phyloP scores from a whole-genome alignment of 2,888 invertebrate species.

The Hipparchia sbordonii region DNA sequence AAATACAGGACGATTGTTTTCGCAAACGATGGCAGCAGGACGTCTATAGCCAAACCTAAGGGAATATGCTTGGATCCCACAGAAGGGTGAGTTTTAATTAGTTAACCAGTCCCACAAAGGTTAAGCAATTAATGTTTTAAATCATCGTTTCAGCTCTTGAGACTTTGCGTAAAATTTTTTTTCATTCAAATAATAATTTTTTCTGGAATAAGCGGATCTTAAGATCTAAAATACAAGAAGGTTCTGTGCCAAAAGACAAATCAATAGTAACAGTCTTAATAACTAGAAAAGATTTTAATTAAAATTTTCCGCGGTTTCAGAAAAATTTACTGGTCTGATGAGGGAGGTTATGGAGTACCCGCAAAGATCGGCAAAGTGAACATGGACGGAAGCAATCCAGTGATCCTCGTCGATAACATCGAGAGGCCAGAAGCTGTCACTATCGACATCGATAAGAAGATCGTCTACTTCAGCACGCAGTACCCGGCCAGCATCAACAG shows the following conservation, averaged over 20 bases:
- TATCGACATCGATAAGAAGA: conserved; percentile 90
- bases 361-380: conserved; percentile 94
- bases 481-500: conserved; percentile 88
- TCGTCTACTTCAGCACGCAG: conserved; percentile 94
- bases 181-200: no score
- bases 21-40: conserved; percentile 93
- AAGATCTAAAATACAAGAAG: no score
- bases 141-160: no score
- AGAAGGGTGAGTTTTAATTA: conserved; percentile 86
- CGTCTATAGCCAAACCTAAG: conserved; percentile 94
- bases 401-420: conserved; percentile 87
- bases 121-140: no score
- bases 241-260: no score
- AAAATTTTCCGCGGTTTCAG: conserved; percentile 60
- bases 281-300: not conserved
- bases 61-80: conserved; percentile 95
- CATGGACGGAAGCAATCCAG: conserved; percentile 94
- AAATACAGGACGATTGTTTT: conserved; percentile 93
- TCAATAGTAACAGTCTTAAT: no score
- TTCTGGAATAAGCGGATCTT: no score
- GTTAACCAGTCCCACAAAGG: no score
- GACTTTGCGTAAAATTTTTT: no score
- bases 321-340: conserved; percentile 97
- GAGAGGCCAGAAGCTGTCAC: conserved; percentile 92
- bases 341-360: conserved; percentile 94